Evolutionary conservation across 2,113 vertebrate species (phyloP).

Genomic region (Prinia subflava): DNA sequence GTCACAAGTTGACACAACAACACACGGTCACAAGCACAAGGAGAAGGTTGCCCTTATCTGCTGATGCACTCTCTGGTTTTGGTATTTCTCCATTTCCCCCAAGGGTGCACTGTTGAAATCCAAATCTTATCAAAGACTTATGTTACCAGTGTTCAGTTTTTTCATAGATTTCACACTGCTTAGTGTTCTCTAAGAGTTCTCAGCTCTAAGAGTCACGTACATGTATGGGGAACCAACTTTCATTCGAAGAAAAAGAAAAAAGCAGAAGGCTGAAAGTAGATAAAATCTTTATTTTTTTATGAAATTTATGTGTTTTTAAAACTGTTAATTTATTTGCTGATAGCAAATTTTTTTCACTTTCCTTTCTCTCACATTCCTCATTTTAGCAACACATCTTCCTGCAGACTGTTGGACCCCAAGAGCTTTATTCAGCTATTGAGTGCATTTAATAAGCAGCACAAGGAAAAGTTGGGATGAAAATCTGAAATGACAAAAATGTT

Average conservation of each 20-base stretch:
- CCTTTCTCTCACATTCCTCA: neutral
- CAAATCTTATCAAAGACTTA: neutral
- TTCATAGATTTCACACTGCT: neutral
- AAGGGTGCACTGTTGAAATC: neutral
- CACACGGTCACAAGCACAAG: neutral
- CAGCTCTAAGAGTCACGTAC: neutral
- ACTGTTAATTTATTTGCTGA: neutral
- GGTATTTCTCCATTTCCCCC: constrained; percentile 21
- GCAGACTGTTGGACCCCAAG: neutral
- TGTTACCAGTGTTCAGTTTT: neutral
- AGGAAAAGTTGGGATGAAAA: neutral
- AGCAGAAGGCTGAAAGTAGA: neutral
- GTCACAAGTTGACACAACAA: constrained; percentile 3
- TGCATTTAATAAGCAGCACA: neutral
- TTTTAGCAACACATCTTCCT: neutral
- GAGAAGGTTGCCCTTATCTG: neutral
- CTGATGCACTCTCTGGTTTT: neutral
- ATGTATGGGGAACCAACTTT: neutral
- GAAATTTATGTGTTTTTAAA: neutral
- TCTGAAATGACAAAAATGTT: neutral
- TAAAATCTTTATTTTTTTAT: neutral
- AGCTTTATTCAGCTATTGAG: neutral
- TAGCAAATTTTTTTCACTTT: neutral
- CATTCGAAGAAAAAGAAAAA: neutral
- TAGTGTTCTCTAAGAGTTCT: neutral